Base-by-base conservation (phyloP, 2,888 invertebrate genomes). In the Dioctria rufipes region DNA sequence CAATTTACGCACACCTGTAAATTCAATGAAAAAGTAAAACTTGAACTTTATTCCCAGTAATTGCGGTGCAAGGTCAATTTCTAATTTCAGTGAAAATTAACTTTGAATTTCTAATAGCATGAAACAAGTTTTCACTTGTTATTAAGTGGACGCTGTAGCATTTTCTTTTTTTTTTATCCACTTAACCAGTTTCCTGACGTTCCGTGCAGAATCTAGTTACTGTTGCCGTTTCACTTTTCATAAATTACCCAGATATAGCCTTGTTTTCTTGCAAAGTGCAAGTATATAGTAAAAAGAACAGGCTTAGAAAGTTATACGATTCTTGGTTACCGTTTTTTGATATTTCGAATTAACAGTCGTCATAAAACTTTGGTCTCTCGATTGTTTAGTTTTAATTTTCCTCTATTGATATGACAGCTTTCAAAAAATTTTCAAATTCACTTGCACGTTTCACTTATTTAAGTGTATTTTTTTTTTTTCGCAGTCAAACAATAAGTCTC, bases 101-200 rank as follows among this genome's bases (percentile, higher is more conserved):
- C 51, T 25, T 37, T 69, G 69, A 69, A 69, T 69, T 69, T 69
- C 69, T 51, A 69, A 49, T 37, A 9, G 25, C 37, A 51, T 39
- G 3, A 39, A 54, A 37, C 69, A 69, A 69, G 69, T 69, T 69
- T 69, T 69, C 69, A 51, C 69, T 69, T 69, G 8, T 25, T 13
- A 13, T 39, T 54, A n/a, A n/a, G 11, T 54, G 6, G 8, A 54
- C 25, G 25, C 6, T 54, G 54, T 54, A 11, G 54, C 54, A 54
- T 54, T 54, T 54, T 54, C 54, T 54, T 54, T 54, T 54, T 54
- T 54, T 25, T 54, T 54, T 46, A 46, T 8, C 5, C 46, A 46
- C 25, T 46, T 46, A 69, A 69, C 69, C 69, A 69, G 69, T 69
- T 51, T 69, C 69, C 69, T 69, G 51, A 37, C 69, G 69, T 69